phyloP scores from a whole-genome alignment of 2,797 vertebrate genomes.

The Leuciscus waleckii region DNA sequence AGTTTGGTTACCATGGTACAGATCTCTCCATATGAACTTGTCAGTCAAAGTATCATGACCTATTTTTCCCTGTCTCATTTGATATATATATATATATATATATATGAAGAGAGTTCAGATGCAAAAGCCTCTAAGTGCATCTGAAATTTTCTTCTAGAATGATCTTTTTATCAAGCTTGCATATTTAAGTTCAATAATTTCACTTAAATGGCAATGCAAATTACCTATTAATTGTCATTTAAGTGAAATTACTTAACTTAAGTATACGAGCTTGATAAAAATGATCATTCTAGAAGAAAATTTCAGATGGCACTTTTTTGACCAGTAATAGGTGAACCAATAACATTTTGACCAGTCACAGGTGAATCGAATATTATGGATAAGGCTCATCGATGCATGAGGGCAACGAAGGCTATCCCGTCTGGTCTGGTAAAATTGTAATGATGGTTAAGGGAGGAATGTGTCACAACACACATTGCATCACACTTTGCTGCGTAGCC shows the following conservation, averaged over 20 bases:
- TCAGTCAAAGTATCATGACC: conserved; percentile 76
- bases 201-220: too few relatives aligned
- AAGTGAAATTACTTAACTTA: too few relatives aligned
- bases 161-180: too few relatives aligned
- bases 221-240: too few relatives aligned
- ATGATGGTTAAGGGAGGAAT: neutral
- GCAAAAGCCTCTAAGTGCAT: too few relatives aligned
- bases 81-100: neutral
- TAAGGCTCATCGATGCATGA: neutral
- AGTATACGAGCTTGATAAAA: too few relatives aligned
- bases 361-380: neutral
- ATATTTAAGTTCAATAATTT: too few relatives aligned
- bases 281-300: too few relatives aligned
- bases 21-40: conserved; percentile 85
- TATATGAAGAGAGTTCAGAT: too few relatives aligned
- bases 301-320: neutral
- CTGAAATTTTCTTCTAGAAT: too few relatives aligned
- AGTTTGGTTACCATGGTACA: conserved; percentile 82
- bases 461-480: neutral
- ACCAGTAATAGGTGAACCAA: neutral
- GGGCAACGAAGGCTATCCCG: neutral
- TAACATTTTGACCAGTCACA: neutral
- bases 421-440: neutral
- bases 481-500: neutral
- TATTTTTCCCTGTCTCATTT: conserved; percentile 40